These are phyloP conservation scores for Conomelus anceps DNA, from an alignment of 2,888 invertebrate genomes.

Conservation along the genomic window DNA sequence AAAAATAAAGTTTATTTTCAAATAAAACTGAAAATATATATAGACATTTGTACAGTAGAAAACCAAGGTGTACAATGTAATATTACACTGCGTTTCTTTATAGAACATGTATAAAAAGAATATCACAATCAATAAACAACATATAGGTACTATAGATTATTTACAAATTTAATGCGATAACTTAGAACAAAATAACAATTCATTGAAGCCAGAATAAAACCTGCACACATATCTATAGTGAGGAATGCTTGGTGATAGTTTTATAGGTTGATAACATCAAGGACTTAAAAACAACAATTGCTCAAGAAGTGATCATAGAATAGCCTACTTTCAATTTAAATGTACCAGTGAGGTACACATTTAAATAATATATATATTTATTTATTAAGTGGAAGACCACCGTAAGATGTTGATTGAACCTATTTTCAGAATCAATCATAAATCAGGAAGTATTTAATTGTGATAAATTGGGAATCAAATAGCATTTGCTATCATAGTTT, in stretches of 20 bases:
- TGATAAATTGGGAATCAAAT: too few relatives aligned
- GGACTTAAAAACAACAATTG: background rate
- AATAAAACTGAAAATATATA: background rate
- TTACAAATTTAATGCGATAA: background rate
- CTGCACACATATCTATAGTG: background rate
- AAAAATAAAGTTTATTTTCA: background rate
- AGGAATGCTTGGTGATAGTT: background rate
- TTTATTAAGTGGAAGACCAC: too few relatives aligned
- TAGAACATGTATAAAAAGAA: background rate
- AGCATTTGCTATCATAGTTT: background rate
- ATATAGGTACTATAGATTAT: background rate
- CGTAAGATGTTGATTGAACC: too few relatives aligned
- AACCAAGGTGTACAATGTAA: background rate
- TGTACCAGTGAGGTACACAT: too few relatives aligned
- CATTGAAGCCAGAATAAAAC: background rate
- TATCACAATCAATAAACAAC: background rate
- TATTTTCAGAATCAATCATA: too few relatives aligned
- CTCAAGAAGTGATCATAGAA: too few relatives aligned
- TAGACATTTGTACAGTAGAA: background rate
- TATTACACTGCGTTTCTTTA: background rate
- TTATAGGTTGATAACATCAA: background rate
- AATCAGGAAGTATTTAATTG: too few relatives aligned
- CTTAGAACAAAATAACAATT: background rate
- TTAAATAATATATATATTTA: too few relatives aligned
- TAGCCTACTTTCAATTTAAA: too few relatives aligned